Evolutionary conservation across 2,888 invertebrate species (phyloP).

Genomic region (Eupithecia inturbata): DNA sequence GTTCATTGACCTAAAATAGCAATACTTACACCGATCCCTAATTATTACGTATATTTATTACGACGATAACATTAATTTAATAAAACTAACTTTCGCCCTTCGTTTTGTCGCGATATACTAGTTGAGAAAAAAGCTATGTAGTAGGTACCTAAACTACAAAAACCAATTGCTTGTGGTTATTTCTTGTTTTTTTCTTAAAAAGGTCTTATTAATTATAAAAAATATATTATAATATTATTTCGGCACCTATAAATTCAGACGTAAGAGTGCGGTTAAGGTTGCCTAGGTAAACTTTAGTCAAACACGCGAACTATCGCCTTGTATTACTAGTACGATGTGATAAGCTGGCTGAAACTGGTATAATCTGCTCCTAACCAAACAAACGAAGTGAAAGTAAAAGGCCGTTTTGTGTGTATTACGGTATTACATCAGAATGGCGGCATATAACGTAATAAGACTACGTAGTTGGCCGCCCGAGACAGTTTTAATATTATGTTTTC

Average conservation of each 20-base stretch:
- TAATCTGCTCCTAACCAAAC: slow-evolving; percentile 61
- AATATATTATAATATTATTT: too few relatives aligned
- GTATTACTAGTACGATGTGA: background rate
- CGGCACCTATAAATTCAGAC: background rate
- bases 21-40: too few relatives aligned
- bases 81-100: background rate
- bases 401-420: slow-evolving; percentile 43
- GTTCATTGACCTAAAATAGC: too few relatives aligned
- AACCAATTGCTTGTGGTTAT: too few relatives aligned
- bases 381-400: slow-evolving; percentile 51
- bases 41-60: too few relatives aligned
- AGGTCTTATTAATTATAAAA: too few relatives aligned
- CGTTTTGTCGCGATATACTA: background rate
- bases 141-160: background rate
- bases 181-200: too few relatives aligned
- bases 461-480: slow-evolving; percentile 3
- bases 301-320: background rate
- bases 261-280: background rate
- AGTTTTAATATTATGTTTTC: slow-evolving; percentile 3
- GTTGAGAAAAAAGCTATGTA: background rate
- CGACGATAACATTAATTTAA: background rate
- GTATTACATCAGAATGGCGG: slow-evolving; percentile 1
- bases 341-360: slow-evolving; percentile 51
- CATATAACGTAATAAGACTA: slow-evolving; percentile 2
- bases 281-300: background rate